Conservation (phyloP, 1,140 invertebrate genomes). For the Chironomus tepperi region DNA sequence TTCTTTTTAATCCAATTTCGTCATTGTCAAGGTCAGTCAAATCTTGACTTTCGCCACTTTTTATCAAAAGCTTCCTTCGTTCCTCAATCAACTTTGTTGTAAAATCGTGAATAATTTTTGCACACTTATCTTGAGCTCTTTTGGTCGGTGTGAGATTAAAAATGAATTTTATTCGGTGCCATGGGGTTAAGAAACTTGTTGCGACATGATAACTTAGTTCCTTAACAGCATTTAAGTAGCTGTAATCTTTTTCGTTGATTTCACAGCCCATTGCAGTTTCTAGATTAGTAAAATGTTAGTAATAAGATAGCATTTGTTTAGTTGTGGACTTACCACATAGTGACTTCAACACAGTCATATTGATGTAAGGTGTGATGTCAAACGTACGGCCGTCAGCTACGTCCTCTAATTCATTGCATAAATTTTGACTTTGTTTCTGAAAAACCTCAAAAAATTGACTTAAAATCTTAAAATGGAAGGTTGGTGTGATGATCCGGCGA, state of each 20-base stretch:
- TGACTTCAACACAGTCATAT: neutral
- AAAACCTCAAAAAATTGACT: constrained; percentile 55
- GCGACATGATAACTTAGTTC: neutral
- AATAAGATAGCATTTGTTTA: neutral
- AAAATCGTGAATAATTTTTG: neutral
- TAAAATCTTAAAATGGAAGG: constrained; percentile 67
- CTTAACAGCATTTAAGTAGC: neutral
- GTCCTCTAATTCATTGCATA: constrained; percentile 50
- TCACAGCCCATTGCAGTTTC: constrained; percentile 16
- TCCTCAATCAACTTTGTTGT: neutral
- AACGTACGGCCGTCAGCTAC: neutral
- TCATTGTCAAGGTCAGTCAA: constrained; percentile 25
- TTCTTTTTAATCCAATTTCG: constrained; percentile 37
- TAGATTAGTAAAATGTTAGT: neutral
- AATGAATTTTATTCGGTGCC: neutral
- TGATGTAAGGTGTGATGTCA: neutral
- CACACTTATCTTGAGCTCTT: neutral
- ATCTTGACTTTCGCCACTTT: neutral
- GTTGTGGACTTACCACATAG: neutral
- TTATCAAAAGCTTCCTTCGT: neutral
- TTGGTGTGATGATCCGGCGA: constrained; percentile 63
- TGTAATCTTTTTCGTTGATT: neutral
- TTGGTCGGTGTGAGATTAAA: neutral
- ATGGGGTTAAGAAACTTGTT: neutral
- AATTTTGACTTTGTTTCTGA: constrained; percentile 39